Percentiles rank a stretch among this genome's conserved stretches.
Conservation (phyloP, 2,113 vertebrate species). For the Caloenas nicobarica region DNA sequence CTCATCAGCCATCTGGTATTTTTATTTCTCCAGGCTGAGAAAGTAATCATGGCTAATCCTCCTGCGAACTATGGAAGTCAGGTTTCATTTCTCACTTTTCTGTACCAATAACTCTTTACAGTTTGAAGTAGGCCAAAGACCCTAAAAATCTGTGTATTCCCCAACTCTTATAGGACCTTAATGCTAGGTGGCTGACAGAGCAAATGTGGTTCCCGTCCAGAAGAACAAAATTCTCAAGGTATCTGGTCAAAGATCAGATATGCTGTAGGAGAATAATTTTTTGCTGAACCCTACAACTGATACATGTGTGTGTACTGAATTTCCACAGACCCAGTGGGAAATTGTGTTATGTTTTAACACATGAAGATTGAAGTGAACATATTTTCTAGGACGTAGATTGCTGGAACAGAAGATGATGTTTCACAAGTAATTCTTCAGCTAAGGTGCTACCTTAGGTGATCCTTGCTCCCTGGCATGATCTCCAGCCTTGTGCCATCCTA, state of each 20-base stretch:
- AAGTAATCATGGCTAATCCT: conserved; percentile 68
- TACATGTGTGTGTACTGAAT: background rate
- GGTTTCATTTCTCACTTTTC: conserved; percentile 60
- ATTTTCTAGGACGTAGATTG: background rate
- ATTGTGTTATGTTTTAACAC: background rate
- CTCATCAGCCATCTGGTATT: conserved; percentile 69
- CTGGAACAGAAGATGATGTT: background rate
- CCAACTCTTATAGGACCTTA: conserved; percentile 24
- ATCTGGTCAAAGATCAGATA: conserved; percentile 21
- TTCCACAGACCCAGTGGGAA: background rate
- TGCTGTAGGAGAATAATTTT: background rate
- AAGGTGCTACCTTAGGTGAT: background rate
- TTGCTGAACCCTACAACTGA: background rate
- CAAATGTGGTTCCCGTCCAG: conserved; percentile 17
- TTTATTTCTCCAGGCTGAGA: conserved; percentile 73
- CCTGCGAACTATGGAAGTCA: conserved; percentile 66
- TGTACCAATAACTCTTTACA: conserved; percentile 59
- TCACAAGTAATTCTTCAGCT: background rate
- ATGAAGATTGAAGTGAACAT: background rate
- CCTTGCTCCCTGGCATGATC: background rate
- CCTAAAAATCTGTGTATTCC: conserved; percentile 12
- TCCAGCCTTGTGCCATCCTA: background rate
- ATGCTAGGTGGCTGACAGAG: background rate
- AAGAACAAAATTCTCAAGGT: conserved; percentile 24
- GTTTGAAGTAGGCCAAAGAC: conserved; percentile 43